Percentiles rank a stretch among this genome's conserved stretches.
Evolutionary conservation across 1,140 invertebrate genomes (phyloP).

Genomic region (Drosophila hydei): DNA sequence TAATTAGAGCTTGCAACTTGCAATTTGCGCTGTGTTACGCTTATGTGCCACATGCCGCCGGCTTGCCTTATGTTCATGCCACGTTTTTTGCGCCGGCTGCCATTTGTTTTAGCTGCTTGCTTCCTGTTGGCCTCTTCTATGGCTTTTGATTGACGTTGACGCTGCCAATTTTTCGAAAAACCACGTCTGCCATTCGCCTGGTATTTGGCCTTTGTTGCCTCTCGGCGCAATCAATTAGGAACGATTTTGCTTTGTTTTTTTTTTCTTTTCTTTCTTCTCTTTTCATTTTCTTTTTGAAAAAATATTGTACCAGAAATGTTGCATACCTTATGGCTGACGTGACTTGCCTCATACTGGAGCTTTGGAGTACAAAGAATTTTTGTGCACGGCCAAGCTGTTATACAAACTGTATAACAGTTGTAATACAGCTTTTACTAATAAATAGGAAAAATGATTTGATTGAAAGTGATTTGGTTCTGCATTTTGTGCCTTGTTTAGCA

Average conservation of each 20-base stretch:
- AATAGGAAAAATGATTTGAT: no score
- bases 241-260: conserved; percentile 28
- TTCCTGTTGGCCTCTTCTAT: conserved; percentile 22
- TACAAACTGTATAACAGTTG: neutral
- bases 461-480: no score
- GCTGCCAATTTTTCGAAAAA: conserved; percentile 41
- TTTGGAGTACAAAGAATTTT: neutral
- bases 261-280: conserved; percentile 22
- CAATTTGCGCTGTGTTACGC: conserved; percentile 20
- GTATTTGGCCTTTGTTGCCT: conserved; percentile 20
- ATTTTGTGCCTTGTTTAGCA: no score
- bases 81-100: conserved; percentile 8
- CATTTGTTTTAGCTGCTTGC: conserved; percentile 15
- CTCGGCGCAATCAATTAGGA: conserved; percentile 63
- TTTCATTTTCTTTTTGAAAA: conserved; percentile 10
- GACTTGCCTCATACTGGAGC: neutral
- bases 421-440: neutral
- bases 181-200: conserved; percentile 1
- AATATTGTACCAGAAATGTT: conserved; percentile 33
- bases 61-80: conserved; percentile 22
- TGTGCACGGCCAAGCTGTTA: neutral
- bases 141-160: conserved; percentile 48
- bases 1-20: conserved; percentile 31
- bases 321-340: conserved; percentile 26
- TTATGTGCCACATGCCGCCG: conserved; percentile 19